Evolutionary conservation across 2,888 invertebrate species (phyloP), one percentile per base, ranked within the genome.

Genomic region (Xylota segnis): DNA sequence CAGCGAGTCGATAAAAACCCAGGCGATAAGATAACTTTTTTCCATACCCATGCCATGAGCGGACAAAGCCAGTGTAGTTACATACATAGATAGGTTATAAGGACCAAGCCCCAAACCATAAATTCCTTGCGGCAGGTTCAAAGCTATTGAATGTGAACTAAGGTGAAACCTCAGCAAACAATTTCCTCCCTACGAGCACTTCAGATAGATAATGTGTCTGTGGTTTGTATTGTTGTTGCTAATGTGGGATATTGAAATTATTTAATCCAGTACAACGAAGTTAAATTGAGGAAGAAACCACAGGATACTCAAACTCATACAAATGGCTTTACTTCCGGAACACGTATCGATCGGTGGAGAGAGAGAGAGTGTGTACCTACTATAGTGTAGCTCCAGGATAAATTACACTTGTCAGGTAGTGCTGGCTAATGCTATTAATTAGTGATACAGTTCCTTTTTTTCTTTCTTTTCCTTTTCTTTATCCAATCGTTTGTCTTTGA

Each of bases 251-350:
- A 37, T 16, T n/a, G 54, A 4, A 63, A 52, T 66, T 58, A 66
- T 50, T 70, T 45, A 70, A 27, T 61, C 52, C 34, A 61, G 16
- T 50, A 40, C 27, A 61, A 72, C 40, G 14, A 56, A 71, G 54
- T 56, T 65, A 65, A 43, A 65, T 65, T 56, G 47, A 56, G 45
- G 29, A 43, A 43, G 14, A 56, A 71, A 65, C 77, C 78, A 71
- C 71, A 78, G 71, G 78, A 63, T 63, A 71, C 63, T 63, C 45
- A 63, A 65, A 71, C 63, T 63, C 45, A 63, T 58, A 34, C 70
- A 58, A 71, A 78, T 78, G 56, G 63, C 63, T 56, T 65, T 40
- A 71, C 63, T 63, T 78, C 78, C 78, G 78, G 78, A 50, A 58
- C 40, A 34, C 32, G 27, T 65, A 71, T 78, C 71, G 63, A 71